Evolutionary conservation across 2,888 invertebrate genomes (phyloP).

Genomic region (Ectemnius cavifrons): DNA sequence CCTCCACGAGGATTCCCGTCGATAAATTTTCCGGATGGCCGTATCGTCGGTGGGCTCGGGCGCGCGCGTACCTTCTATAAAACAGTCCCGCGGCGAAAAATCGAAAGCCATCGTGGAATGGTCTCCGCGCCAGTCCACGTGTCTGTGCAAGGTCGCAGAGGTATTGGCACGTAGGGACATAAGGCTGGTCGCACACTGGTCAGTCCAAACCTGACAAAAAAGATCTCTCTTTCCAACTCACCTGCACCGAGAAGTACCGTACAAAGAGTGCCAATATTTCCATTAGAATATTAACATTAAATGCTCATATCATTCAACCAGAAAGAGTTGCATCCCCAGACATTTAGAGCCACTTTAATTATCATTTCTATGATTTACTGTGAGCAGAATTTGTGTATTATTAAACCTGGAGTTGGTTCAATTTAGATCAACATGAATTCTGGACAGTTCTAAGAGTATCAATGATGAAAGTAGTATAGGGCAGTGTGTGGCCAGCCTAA

Average conservation of each 20-base stretch:
- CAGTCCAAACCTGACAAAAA: too few species aligned
- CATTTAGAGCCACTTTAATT: too few species aligned
- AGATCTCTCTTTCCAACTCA: too few species aligned
- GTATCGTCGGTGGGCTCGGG: background rate
- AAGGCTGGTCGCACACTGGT: slow-evolving; percentile 10
- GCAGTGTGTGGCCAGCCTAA: slow-evolving; percentile 8
- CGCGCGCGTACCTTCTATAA: slow-evolving; percentile 6
- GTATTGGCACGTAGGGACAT: slow-evolving; percentile 59
- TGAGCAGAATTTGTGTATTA: too few species aligned
- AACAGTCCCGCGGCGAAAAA: slow-evolving; percentile 45
- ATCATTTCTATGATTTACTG: too few species aligned
- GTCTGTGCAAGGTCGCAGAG: slow-evolving; percentile 52
- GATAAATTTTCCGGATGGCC: slow-evolving; percentile 8
- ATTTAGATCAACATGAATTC: too few species aligned
- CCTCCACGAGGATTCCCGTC: slow-evolving; percentile 1
- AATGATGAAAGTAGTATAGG: slow-evolving; percentile 6
- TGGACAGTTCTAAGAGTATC: slow-evolving; percentile 1
- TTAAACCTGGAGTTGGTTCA: too few species aligned
- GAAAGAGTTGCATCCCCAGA: too few species aligned
- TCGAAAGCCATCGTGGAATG: slow-evolving; percentile 61
- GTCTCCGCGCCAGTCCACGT: slow-evolving; percentile 32
- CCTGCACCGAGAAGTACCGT: too few species aligned
- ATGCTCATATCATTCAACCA: too few species aligned
- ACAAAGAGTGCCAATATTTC: too few species aligned
- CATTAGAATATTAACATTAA: too few species aligned